Evolutionary conservation across 2,888 invertebrate species (phyloP).

Genomic region (Rhodophaea formosa): DNA sequence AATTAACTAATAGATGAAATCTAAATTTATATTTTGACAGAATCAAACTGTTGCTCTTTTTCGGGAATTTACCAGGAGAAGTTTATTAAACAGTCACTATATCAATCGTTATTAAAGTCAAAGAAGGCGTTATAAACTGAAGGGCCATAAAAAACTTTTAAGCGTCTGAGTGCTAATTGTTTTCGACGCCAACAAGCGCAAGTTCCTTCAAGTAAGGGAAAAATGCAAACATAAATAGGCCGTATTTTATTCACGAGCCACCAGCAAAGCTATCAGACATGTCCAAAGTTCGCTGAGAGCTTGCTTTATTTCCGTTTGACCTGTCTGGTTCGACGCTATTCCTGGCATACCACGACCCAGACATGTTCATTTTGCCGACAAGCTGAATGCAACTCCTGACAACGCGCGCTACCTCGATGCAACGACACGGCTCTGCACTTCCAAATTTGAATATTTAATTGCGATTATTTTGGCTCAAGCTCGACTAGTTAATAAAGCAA

Average conservation of each 20-base stretch:
- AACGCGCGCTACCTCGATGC: conserved; percentile 52
- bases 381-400: conserved; percentile 71
- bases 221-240: conserved; percentile 53
- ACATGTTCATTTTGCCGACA: conserved; percentile 72
- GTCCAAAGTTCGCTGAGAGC: conserved; percentile 75
- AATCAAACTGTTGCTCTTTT: neutral
- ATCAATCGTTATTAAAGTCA: neutral
- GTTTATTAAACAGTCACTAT: neutral
- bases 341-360: conserved; percentile 64
- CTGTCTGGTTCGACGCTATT: conserved; percentile 73
- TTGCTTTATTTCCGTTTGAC: conserved; percentile 78
- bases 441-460: conserved; percentile 74
- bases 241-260: conserved; percentile 72
- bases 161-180: conserved; percentile 1
- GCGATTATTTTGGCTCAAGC: conserved; percentile 62
- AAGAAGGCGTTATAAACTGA: neutral
- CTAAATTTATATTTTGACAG: too few relatives aligned
- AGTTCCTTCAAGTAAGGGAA: conserved; percentile 30
- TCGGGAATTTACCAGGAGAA: neutral
- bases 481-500: conserved; percentile 64
- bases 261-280: conserved; percentile 70
- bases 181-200: neutral
- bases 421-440: conserved; percentile 73
- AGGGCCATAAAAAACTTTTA: conserved; percentile 6
- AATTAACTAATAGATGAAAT: too few relatives aligned